Conservation (phyloP, 1,140 invertebrate species). For the Penaeus indicus region DNA sequence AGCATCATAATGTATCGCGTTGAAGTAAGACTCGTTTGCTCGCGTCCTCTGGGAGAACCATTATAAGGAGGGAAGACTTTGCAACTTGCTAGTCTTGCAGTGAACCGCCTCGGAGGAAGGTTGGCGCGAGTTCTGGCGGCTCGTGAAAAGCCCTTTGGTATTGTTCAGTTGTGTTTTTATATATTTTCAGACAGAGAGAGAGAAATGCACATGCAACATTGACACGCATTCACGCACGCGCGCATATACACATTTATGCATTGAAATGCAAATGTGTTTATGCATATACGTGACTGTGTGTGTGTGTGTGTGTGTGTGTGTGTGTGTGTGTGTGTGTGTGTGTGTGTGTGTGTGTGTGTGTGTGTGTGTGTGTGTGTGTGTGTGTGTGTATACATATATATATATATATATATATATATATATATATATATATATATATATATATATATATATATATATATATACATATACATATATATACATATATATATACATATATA, state of each 20-base stretch:
- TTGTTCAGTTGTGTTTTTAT: no score
- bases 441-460: constrained; percentile 15
- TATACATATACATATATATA: neutral
- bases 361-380: neutral
- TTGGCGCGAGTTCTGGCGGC: no score
- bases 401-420: neutral
- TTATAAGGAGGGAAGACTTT: no score
- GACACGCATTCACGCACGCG: neutral
- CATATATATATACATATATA: neutral
- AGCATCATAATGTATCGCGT: no score
- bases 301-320: neutral
- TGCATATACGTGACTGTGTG: neutral
- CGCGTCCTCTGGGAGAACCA: no score
- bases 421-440: neutral
- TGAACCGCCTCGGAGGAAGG: no score
- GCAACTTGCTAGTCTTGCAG: no score
- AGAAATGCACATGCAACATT: no score
- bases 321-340: neutral
- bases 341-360: neutral
- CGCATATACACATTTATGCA: neutral
- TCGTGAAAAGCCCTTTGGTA: no score
- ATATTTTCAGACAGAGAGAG: no score
- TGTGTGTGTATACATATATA: constrained; percentile 2
- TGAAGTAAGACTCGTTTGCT: no score
- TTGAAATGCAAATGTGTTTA: neutral